Evolutionary conservation across 1,140 invertebrate species (phyloP).

Genomic region (Zelostemma sp.): DNA sequence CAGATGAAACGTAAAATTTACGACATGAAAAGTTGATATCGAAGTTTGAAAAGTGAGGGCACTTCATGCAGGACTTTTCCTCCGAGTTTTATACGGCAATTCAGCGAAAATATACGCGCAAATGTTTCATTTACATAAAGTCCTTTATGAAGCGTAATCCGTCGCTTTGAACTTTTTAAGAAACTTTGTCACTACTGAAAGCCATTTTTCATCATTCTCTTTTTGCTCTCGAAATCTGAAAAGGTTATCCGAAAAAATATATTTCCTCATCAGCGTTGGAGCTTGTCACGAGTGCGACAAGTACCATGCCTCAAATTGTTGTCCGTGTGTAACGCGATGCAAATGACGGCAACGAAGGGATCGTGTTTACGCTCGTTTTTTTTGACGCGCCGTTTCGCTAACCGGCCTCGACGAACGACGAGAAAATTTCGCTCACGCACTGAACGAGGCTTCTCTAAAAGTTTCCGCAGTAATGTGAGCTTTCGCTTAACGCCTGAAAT

Average conservation of each 20-base stretch:
- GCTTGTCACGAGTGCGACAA: background rate
- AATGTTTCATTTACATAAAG: conserved; percentile 1
- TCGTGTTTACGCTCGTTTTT: background rate
- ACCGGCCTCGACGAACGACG: background rate
- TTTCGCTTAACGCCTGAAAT: too few species aligned
- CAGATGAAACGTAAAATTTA: conserved; percentile 6
- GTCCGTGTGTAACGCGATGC: background rate
- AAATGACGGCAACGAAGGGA: background rate
- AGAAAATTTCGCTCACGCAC: background rate
- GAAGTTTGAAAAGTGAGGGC: background rate
- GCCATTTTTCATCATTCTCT: background rate
- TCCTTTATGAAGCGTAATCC: background rate
- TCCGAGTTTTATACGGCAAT: background rate
- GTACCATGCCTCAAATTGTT: background rate
- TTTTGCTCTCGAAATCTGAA: background rate
- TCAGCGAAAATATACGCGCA: background rate
- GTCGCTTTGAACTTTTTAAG: background rate
- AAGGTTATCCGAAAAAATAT: background rate
- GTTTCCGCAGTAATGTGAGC: too few species aligned
- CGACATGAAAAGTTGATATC: conserved; percentile 1
- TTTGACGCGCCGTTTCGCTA: background rate
- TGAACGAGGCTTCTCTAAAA: background rate
- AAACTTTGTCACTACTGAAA: background rate
- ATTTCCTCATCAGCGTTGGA: background rate
- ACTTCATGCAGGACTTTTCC: background rate